These are phyloP conservation scores for Tetramorium simillimum DNA, from an alignment of 1,140 invertebrate species.

Conservation along the genomic window DNA sequence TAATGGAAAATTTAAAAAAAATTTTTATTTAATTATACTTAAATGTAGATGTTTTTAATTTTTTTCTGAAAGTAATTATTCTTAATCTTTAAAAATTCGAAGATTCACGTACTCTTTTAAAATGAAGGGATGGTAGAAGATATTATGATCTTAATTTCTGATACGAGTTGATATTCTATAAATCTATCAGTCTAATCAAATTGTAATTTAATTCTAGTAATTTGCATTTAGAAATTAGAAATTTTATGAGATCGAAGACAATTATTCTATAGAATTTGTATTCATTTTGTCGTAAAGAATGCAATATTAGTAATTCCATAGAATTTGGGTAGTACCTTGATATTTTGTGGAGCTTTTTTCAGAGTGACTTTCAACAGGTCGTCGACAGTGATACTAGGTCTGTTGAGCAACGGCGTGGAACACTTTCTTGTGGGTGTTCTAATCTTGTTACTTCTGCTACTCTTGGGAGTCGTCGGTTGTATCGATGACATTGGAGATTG, in stretches of 20 bases:
- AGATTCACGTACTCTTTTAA: not conserved
- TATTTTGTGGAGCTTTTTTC: slow-evolving; percentile 76
- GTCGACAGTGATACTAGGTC: slow-evolving; percentile 80
- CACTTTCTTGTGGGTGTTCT: slow-evolving; percentile 70
- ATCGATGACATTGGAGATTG: slow-evolving; percentile 54
- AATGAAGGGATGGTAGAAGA: not conserved
- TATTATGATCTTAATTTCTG: not conserved
- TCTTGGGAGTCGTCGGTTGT: slow-evolving; percentile 54
- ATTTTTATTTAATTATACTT: no score
- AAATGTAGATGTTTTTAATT: no score
- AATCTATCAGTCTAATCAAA: not conserved
- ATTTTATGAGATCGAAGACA: no score
- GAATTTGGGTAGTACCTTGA: slow-evolving; percentile 68
- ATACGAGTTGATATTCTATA: not conserved
- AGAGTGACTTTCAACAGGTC: slow-evolving; percentile 81
- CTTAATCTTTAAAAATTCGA: not conserved
- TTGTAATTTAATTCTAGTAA: not conserved
- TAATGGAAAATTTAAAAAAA: no score
- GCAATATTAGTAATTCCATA: not conserved
- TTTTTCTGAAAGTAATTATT: not conserved
- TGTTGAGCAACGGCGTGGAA: slow-evolving; percentile 67
- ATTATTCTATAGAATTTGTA: not conserved
- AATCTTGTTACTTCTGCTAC: slow-evolving; percentile 40
- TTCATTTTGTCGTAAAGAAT: not conserved
- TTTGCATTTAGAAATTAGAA: no score